Evolutionary conservation across 1,140 invertebrate genomes (phyloP), one percentile per base, ranked within the genome.

Genomic region (Paraescarpia echinospica): DNA sequence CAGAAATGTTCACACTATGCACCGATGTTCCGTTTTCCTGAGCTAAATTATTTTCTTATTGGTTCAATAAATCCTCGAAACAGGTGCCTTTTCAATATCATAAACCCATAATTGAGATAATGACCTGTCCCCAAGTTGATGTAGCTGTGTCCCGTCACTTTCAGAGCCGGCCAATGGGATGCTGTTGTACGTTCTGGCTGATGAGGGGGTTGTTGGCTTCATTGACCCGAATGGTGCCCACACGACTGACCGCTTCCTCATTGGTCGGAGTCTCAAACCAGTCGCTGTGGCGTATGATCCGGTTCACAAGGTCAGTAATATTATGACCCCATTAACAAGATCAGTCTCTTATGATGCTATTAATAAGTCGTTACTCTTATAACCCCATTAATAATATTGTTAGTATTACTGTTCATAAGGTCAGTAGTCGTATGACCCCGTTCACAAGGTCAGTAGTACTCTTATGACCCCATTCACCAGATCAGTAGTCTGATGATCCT

Each of bases 231-330:
- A 94, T 92, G 35, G 93, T 92, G 33, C 93, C 92, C 35, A 33
- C 92, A 93, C 92, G 33, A 59, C 89, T 35, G 93, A 94, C 91
- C 93, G 93, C 31, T 95, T 94, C 27, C 92, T 94, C 18, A 94
- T 94, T 34, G 94, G 94, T 51, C 92, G 93, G 12, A 95, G 94
- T 89, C 77, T 93, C 34, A 89, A 93, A 34, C 95, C 95, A 2
- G 94, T 92, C 88, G 94, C 94, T 48, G 93, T 95, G 33, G 93
- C 94, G 89, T 95, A 95, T 93, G 95, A 95, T 41, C 94, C 94
- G 2, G 93, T 95, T 31, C 92, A 94, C 90, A 93, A 95, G 94
- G 95, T 95, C 59, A 77, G 59, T 77, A 77, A 12, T 77, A 6
- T 27, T 77, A 31, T 77, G 59, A 77, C 59, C 22, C 34, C 31